phyloP scores from a whole-genome alignment of 2,888 invertebrate species.

The Formica aserva region DNA sequence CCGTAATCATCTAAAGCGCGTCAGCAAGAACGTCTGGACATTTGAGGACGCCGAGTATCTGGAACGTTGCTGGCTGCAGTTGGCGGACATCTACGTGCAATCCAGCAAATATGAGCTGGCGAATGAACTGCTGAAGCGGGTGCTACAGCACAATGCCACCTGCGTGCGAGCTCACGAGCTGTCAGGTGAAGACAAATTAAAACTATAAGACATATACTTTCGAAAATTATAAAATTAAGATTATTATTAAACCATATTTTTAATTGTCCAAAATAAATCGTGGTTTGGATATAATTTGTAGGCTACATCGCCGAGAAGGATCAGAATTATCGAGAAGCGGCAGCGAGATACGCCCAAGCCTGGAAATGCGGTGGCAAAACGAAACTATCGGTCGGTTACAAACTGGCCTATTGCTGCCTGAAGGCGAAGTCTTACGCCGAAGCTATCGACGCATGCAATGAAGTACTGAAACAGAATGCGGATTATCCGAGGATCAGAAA shows the following conservation, averaged over 20 bases:
- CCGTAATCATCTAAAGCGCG: constrained; percentile 95
- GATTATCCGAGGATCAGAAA: constrained; percentile 96
- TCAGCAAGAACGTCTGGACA: constrained; percentile 95
- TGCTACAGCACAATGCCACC: constrained; percentile 94
- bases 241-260: not conserved
- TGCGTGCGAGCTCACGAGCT: constrained; percentile 95
- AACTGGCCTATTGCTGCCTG: constrained; percentile 95
- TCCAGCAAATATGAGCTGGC: constrained; percentile 95
- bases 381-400: constrained; percentile 96
- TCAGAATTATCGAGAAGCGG: constrained; percentile 95
- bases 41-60: constrained; percentile 98
- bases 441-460: constrained; percentile 96
- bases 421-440: constrained; percentile 96
- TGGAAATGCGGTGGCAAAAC: constrained; percentile 94
- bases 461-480: constrained; percentile 92
- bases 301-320: constrained; percentile 97
- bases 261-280: not conserved
- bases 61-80: constrained; percentile 97
- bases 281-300: constrained; percentile 76
- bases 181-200: not conserved
- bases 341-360: constrained; percentile 93
- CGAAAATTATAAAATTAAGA: not conserved
- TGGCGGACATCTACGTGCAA: constrained; percentile 96
- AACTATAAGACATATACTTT: not conserved
- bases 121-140: constrained; percentile 92